phyloP scores from a whole-genome alignment of 2,888 invertebrate species.

The Teleiodes luculella region DNA sequence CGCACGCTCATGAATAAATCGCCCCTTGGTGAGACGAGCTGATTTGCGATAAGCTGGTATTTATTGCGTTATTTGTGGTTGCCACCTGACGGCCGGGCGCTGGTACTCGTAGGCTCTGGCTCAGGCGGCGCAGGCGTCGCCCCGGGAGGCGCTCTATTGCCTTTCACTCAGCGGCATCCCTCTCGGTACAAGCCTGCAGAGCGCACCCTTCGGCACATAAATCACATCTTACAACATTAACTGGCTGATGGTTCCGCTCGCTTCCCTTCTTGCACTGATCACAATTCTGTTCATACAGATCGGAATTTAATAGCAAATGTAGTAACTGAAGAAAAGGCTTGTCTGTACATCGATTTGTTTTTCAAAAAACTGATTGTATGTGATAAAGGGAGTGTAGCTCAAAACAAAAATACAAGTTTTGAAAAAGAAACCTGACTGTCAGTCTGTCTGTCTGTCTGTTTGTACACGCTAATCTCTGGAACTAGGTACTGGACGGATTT shows the following conservation, averaged over 20 bases:
- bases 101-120: slow-evolving; percentile 26
- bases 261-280: slow-evolving; percentile 14
- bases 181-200: slow-evolving; percentile 41
- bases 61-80: slow-evolving; percentile 72
- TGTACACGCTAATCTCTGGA: no score
- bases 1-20: slow-evolving; percentile 68
- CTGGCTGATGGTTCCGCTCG: slow-evolving; percentile 47
- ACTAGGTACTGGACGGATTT: no score
- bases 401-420: no score
- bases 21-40: slow-evolving; percentile 66
- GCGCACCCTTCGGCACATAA: slow-evolving; percentile 50
- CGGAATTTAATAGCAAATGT: slow-evolving; percentile 6
- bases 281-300: slow-evolving; percentile 14
- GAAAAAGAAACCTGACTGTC: no score
- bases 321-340: no score
- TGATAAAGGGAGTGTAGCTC: no score
- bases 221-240: slow-evolving; percentile 55
- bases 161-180: slow-evolving; percentile 49
- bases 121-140: slow-evolving; percentile 39
- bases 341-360: no score
- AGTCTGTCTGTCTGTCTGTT: no score
- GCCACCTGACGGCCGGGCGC: slow-evolving; percentile 47
- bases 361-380: no score
- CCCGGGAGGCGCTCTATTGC: slow-evolving; percentile 62
- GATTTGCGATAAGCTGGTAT: slow-evolving; percentile 77